Evolutionary conservation across 2,888 invertebrate genomes (phyloP).

Genomic region (Pasiphila rectangulata): DNA sequence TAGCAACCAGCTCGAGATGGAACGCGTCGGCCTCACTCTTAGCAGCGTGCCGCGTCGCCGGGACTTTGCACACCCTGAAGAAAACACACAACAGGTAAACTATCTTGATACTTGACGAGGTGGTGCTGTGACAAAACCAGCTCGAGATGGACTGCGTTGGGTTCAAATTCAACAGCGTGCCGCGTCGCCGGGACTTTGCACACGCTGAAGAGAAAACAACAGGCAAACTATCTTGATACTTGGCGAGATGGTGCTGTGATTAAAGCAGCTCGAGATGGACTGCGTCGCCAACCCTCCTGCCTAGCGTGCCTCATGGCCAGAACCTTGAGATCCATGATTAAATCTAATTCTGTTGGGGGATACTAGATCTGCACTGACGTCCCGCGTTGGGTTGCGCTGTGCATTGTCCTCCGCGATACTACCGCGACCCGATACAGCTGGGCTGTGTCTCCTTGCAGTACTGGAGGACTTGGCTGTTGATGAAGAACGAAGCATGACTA

Average conservation of each 20-base stretch:
- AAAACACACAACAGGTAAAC: constrained; percentile 40
- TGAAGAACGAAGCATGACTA: no score
- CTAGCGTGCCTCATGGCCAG: constrained; percentile 72
- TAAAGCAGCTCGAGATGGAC: constrained; percentile 48
- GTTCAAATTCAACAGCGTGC: constrained; percentile 66
- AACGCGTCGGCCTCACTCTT: constrained; percentile 58
- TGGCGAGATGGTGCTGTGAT: no score
- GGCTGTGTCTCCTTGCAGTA: no score
- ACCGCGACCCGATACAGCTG: no score
- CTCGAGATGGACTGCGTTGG: constrained; percentile 54
- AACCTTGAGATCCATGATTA: no score
- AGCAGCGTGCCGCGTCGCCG: constrained; percentile 74
- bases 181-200: constrained; percentile 66
- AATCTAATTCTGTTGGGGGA: no score
- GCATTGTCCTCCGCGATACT: no score
- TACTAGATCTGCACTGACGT: no score
- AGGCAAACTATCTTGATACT: constrained; percentile 4
- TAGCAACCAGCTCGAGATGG: constrained; percentile 45
- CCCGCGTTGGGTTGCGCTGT: no score
- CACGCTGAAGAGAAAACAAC: constrained; percentile 54
- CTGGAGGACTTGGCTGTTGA: no score
- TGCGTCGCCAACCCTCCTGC: constrained; percentile 61
- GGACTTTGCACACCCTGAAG: constrained; percentile 56
- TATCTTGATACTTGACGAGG: background rate
- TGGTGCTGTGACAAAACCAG: no score